phyloP scores from a whole-genome alignment of 2,888 invertebrate genomes.

The Chrysopilus asiliformis region DNA sequence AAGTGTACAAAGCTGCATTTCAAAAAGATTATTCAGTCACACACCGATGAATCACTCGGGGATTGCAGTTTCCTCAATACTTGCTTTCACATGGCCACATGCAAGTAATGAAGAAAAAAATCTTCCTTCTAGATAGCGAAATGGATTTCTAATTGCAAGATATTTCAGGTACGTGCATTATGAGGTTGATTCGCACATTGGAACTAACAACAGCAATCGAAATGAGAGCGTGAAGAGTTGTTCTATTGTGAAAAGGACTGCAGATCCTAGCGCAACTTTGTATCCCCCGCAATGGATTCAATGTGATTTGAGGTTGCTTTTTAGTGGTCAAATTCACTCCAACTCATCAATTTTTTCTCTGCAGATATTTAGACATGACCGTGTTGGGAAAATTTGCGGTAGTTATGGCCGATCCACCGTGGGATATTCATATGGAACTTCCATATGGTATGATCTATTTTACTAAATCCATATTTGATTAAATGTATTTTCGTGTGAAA shows the following conservation, averaged over 20 bases:
- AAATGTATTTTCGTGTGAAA: not conserved
- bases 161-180: conserved; percentile 80
- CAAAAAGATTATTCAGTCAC: conserved; percentile 88
- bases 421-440: conserved; percentile 99
- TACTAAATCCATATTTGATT: not conserved
- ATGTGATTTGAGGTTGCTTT: conserved; percentile 78
- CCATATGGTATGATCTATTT: conserved; percentile 58
- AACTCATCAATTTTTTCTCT: conserved; percentile 1
- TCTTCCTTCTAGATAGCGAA: not conserved
- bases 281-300: conserved; percentile 95
- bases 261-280: conserved; percentile 45
- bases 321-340: too few species aligned
- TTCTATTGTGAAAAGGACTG: conserved; percentile 26
- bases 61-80: conserved; percentile 98
- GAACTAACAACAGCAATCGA: conserved; percentile 28
- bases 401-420: conserved; percentile 97
- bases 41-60: conserved; percentile 88
- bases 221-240: conserved; percentile 11
- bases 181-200: conserved; percentile 66
- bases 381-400: conserved; percentile 85
- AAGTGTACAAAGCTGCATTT: conserved; percentile 88
- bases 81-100: conserved; percentile 98
- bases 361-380: conserved; percentile 32
- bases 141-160: not conserved
- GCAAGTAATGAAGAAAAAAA: conserved; percentile 52